A percentile compares a stretch with the other conserved stretches of the same genome.
These are phyloP conservation scores for Napeogenes inachia DNA, from an alignment of 2,888 invertebrate species.

Conservation along the genomic window DNA sequence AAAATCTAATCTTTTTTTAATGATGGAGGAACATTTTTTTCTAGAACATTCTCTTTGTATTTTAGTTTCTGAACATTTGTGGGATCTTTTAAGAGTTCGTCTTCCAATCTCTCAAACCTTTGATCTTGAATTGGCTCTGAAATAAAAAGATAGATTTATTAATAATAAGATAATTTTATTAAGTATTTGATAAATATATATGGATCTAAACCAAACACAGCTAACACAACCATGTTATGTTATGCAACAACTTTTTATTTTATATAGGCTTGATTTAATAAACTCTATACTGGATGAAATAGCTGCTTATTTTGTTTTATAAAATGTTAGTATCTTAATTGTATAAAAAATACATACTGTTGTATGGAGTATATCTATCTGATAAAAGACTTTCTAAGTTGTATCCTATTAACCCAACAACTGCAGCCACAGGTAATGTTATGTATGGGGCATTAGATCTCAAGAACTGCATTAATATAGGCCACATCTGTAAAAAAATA, in stretches of 20 bases:
- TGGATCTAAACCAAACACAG: no score
- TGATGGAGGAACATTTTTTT: constrained; percentile 82
- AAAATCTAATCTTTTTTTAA: constrained; percentile 54
- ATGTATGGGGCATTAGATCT: constrained; percentile 87
- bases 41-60: constrained; percentile 81
- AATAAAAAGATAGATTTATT: constrained; percentile 33
- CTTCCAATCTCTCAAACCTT: constrained; percentile 82
- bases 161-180: no score
- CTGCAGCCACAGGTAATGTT: constrained; percentile 88
- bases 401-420: constrained; percentile 92
- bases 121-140: constrained; percentile 85
- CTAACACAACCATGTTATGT: no score
- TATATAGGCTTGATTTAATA: no score
- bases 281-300: no score
- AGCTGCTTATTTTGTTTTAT: no score
- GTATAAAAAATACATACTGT: constrained; percentile 69
- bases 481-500: constrained; percentile 82
- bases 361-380: constrained; percentile 86
- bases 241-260: no score
- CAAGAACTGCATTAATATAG: constrained; percentile 80
- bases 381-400: constrained; percentile 86
- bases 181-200: no score
- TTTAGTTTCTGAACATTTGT: constrained; percentile 82
- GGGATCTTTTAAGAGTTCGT: constrained; percentile 74
- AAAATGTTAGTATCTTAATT: background rate